Evolutionary conservation across 2,888 invertebrate species (phyloP).

Genomic region (Tetragonisca angustula): DNA sequence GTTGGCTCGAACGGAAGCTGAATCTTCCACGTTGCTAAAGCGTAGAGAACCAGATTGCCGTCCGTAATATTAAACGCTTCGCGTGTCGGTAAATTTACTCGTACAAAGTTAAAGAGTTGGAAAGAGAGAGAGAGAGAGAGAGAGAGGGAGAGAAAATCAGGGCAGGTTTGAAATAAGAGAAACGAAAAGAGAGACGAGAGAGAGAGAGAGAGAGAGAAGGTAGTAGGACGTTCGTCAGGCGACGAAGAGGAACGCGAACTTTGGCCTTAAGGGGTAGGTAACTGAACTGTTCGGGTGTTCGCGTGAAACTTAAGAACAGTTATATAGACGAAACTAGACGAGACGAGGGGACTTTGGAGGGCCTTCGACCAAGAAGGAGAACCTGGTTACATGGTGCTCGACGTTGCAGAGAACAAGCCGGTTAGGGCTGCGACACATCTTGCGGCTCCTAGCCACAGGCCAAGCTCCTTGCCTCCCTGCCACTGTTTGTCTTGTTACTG

Average conservation of each 20-base stretch:
- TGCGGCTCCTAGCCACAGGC: conserved; percentile 62
- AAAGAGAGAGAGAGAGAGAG: background rate
- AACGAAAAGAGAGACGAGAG: conserved; percentile 15
- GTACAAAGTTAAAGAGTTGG: conserved; percentile 52
- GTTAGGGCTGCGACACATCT: conserved; percentile 67
- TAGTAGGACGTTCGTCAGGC: background rate
- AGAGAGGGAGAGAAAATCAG: background rate
- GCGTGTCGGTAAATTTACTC: conserved; percentile 61
- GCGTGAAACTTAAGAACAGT: conserved; percentile 69
- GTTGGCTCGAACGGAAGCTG: background rate
- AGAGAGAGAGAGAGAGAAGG: background rate
- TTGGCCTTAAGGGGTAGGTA: conserved; percentile 48
- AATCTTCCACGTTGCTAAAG: background rate
- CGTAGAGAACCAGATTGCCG: background rate
- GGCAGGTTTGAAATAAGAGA: conserved; percentile 36
- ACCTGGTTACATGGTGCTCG: conserved; percentile 62
- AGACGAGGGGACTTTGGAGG: conserved; percentile 61
- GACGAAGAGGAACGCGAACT: conserved; percentile 57
- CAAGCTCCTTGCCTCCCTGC: conserved; percentile 19
- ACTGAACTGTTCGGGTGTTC: conserved; percentile 66
- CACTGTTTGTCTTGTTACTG: conserved; percentile 66
- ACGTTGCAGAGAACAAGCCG: conserved; percentile 62
- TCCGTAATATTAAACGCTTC: conserved; percentile 42
- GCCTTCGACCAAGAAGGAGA: conserved; percentile 27
- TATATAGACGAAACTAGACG: conserved; percentile 34